These are phyloP conservation scores for Coregonus ussuriensis DNA, from an alignment of 2,797 vertebrate species.

Conservation along the genomic window DNA sequence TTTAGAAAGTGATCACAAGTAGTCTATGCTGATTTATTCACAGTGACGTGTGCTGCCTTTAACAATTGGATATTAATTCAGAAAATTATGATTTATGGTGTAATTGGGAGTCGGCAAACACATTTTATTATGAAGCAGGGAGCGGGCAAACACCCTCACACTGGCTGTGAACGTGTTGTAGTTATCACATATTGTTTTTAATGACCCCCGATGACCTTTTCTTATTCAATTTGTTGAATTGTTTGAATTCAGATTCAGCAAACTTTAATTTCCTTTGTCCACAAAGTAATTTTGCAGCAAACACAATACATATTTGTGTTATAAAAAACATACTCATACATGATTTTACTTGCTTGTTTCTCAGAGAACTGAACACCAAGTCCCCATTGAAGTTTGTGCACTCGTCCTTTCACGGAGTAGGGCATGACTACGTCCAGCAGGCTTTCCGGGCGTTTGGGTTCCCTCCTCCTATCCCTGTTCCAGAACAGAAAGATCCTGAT, in stretches of 20 bases:
- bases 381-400: conserved; percentile 87
- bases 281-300: too few species aligned
- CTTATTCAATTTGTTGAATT: too few species aligned
- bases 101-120: background rate
- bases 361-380: conserved; percentile 82
- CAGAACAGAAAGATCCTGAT: conserved; percentile 92
- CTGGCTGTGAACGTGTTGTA: background rate
- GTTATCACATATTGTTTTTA: background rate
- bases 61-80: too few species aligned
- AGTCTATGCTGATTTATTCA: too few species aligned
- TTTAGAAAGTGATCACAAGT: too few species aligned
- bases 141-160: too few species aligned
- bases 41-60: too few species aligned
- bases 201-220: background rate
- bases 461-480: conserved; percentile 88
- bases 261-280: too few species aligned
- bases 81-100: too few species aligned
- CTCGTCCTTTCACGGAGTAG: conserved; percentile 94
- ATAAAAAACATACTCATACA: background rate
- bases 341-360: conserved; percentile 14
- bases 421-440: conserved; percentile 86
- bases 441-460: conserved; percentile 89
- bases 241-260: too few species aligned
- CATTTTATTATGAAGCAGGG: background rate
- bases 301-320: background rate